Conservation (phyloP, 1,140 invertebrate genomes). For the Stenopsyche tienmushanensis region DNA sequence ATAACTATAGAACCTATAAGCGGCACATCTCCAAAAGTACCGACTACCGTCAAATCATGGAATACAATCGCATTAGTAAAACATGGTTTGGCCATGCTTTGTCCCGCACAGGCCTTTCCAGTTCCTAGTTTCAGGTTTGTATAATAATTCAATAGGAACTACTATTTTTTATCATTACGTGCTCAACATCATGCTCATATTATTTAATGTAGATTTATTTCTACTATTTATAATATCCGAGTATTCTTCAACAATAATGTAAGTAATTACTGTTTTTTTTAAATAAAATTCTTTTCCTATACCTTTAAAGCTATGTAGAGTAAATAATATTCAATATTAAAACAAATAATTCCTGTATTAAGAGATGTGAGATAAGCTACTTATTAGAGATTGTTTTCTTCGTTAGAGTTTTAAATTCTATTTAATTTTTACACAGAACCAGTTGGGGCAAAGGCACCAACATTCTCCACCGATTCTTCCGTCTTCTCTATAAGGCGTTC, state of each 20-base stretch:
- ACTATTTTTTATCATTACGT: not conserved
- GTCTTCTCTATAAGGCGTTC: slow-evolving; percentile 58
- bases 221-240: too few relatives aligned
- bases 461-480: slow-evolving; percentile 65
- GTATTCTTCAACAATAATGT: not conserved
- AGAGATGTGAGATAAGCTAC: too few relatives aligned
- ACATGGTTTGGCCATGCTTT: slow-evolving; percentile 59
- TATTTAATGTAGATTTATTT: not conserved
- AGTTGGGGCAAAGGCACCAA: slow-evolving; percentile 68
- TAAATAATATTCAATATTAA: too few relatives aligned
- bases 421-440: slow-evolving; percentile 58
- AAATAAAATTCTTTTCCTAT: too few relatives aligned
- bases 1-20: slow-evolving; percentile 58
- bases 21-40: slow-evolving; percentile 59
- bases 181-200: not conserved
- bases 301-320: too few relatives aligned
- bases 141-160: too few relatives aligned
- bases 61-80: slow-evolving; percentile 47
- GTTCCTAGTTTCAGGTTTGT: slow-evolving; percentile 69
- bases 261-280: not conserved
- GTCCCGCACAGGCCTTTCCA: slow-evolving; percentile 69
- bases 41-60: slow-evolving; percentile 53
- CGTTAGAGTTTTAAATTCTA: too few relatives aligned
- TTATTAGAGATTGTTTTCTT: too few relatives aligned
- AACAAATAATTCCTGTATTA: too few relatives aligned